A percentile compares a stretch with the other conserved stretches of the same genome.
phyloP scores from a whole-genome alignment of 2,888 invertebrate genomes.

The Zele albiditarsus region DNA sequence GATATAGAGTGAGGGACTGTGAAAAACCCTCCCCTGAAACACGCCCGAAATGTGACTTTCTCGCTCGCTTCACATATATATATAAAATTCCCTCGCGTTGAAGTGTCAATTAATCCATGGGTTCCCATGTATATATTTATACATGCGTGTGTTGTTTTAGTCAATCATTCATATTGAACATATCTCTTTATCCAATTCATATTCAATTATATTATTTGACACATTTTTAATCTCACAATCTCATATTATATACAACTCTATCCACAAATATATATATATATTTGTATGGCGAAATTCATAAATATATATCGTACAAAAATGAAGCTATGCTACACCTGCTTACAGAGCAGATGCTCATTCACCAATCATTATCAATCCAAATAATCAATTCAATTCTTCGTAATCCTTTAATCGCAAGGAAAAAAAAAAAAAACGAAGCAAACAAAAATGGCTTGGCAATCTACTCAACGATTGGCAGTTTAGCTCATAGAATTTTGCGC shows the following conservation, averaged over 20 bases:
- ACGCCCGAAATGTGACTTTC: constrained; percentile 24
- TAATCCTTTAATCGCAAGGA: constrained; percentile 3
- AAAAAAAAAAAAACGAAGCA: neutral
- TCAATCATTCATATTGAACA: neutral
- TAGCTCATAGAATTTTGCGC: constrained; percentile 40
- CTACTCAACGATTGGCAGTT: constrained; percentile 47
- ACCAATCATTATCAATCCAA: constrained; percentile 32
- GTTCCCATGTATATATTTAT: too few relatives aligned
- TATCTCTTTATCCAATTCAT: neutral
- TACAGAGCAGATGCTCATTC: constrained; percentile 21
- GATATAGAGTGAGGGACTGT: constrained; percentile 13
- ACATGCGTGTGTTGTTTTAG: neutral
- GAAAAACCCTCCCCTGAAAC: constrained; percentile 17
- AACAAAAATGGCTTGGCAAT: neutral
- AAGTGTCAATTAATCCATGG: constrained; percentile 8
- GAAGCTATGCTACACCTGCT: constrained; percentile 17
- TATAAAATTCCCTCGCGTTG: neutral
- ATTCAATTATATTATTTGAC: neutral
- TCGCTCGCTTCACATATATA: neutral
- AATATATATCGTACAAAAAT: constrained; percentile 5
- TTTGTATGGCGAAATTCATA: neutral
- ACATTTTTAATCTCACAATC: neutral
- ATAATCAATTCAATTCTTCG: constrained; percentile 27
- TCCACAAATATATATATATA: neutral
- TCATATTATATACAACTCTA: neutral